These are phyloP conservation scores for Diplodus puntazzo DNA, from an alignment of 2,797 vertebrate genomes.

Conservation along the genomic window DNA sequence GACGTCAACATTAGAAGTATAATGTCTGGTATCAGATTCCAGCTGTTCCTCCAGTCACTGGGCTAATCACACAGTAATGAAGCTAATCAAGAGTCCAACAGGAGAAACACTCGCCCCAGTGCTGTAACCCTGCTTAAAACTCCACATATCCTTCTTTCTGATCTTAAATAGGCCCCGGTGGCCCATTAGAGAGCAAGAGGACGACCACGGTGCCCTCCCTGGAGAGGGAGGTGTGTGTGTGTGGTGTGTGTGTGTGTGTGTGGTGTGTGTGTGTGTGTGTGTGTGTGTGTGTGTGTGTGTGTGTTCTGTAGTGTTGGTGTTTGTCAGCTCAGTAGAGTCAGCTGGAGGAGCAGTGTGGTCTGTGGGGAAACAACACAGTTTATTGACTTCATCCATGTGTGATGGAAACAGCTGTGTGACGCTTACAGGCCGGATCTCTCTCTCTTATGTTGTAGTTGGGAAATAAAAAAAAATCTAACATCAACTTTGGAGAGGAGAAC, in stretches of 20 bases:
- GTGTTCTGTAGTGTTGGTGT: conserved; percentile 34
- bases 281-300: too few species aligned
- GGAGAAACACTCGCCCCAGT: conserved; percentile 61
- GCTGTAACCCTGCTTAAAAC: conserved; percentile 71
- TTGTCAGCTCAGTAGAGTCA: conserved; percentile 1
- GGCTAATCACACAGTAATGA: conserved; percentile 77
- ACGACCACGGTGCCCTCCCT: conserved; percentile 57
- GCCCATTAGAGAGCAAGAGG: conserved; percentile 73
- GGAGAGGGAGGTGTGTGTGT: conserved; percentile 27
- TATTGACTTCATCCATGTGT: background rate
- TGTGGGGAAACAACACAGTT: conserved; percentile 2
- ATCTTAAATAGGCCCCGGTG: conserved; percentile 78
- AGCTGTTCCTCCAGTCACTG: conserved; percentile 35
- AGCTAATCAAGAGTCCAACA: conserved; percentile 73
- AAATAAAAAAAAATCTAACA: too few species aligned
- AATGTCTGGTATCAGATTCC: conserved; percentile 60
- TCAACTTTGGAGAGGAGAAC: too few species aligned
- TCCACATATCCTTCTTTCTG: conserved; percentile 74
- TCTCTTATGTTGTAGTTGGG: too few species aligned
- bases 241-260: conserved; percentile 7
- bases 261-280: too few species aligned
- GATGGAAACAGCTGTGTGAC: conserved; percentile 21
- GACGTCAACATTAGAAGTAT: conserved; percentile 32
- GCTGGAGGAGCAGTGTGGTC: background rate
- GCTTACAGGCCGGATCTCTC: background rate